These are phyloP conservation scores for Atherinomorus stipes DNA, from an alignment of 2,113 vertebrate species.

Conservation along the genomic window DNA sequence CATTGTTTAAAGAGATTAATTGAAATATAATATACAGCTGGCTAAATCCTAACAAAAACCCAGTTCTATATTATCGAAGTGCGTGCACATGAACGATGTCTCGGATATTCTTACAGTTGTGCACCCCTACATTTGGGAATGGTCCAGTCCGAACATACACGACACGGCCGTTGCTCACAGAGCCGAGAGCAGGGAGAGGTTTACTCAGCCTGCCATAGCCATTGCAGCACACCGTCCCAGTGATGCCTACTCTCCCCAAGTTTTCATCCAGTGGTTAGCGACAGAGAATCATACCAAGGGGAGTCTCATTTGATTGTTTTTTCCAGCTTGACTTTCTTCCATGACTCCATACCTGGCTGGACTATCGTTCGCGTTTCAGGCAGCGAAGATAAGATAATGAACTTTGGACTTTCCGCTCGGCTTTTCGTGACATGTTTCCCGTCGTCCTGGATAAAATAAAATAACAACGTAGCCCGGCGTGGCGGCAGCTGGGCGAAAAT, in stretches of 20 bases:
- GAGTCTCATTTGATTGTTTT: background rate
- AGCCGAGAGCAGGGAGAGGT: slow-evolving; percentile 71
- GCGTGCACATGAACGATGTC: background rate
- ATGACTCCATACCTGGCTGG: slow-evolving; percentile 47
- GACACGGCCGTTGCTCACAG: slow-evolving; percentile 79
- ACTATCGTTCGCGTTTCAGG: slow-evolving; percentile 41
- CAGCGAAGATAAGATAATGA: slow-evolving; percentile 78
- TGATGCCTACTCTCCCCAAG: slow-evolving; percentile 65
- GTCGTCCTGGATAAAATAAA: slow-evolving; percentile 78
- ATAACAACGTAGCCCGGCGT: slow-evolving; percentile 82
- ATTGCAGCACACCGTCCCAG: slow-evolving; percentile 68
- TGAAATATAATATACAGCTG: fast-evolving
- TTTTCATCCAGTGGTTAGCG: slow-evolving; percentile 73
- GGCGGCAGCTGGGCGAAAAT: slow-evolving; percentile 82
- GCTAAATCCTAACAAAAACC: background rate
- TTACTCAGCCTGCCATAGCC: slow-evolving; percentile 74
- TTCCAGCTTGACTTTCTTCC: slow-evolving; percentile 35
- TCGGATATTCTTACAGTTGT: background rate
- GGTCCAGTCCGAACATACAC: slow-evolving; percentile 80
- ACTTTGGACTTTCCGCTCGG: slow-evolving; percentile 81
- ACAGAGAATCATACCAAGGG: slow-evolving; percentile 29
- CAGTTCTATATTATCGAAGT: fast-evolving
- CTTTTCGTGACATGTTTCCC: slow-evolving; percentile 81
- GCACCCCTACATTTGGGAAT: slow-evolving; percentile 68
- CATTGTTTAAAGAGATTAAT: fast-evolving